phyloP scores from a whole-genome alignment of 37 sponge, comb jelly and placozoan species.

The Chondrilla cf. caribensis region DNA sequence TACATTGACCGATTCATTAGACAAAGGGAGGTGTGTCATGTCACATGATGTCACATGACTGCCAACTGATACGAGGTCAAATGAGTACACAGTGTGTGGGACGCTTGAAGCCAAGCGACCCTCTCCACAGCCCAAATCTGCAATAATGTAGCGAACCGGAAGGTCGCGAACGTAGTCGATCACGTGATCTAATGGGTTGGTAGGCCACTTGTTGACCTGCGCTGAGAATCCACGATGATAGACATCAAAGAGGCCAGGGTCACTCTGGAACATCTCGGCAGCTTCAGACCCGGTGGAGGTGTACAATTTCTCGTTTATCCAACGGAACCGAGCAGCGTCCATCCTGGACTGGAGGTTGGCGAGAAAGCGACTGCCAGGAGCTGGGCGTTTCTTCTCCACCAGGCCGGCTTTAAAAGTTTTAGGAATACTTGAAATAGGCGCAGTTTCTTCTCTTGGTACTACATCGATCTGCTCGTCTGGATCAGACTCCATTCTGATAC shows the following conservation, averaged over 20 bases:
- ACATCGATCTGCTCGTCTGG: too few species aligned
- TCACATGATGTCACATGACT: constrained; percentile 82
- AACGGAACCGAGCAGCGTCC: constrained; percentile 82
- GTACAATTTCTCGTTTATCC: constrained; percentile 95
- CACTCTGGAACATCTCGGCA: constrained; percentile 61
- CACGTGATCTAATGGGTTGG: constrained; percentile 87
- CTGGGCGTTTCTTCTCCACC: too few species aligned
- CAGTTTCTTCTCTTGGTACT: too few species aligned
- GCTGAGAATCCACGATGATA: constrained; percentile 86
- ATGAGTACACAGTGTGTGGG: constrained; percentile 74
- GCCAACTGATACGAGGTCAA: constrained; percentile 86
- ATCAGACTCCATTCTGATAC: too few species aligned
- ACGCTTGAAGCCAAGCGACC: constrained; percentile 76
- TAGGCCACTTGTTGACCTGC: constrained; percentile 89
- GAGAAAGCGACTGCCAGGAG: too few species aligned
- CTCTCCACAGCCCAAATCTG: constrained; percentile 98
- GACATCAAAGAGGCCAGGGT: constrained; percentile 73
- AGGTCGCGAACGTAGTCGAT: constrained; percentile 55
- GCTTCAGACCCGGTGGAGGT: constrained; percentile 66
- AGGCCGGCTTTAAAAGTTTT: too few species aligned
- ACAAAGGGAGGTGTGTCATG: constrained; percentile 84
- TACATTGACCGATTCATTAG: constrained; percentile 63
- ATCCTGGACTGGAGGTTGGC: constrained; percentile 14
- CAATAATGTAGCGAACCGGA: constrained; percentile 51
- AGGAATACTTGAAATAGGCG: too few species aligned